Evolutionary conservation across 2,113 vertebrate species (phyloP).

Genomic region (Pelecanus crispus): DNA sequence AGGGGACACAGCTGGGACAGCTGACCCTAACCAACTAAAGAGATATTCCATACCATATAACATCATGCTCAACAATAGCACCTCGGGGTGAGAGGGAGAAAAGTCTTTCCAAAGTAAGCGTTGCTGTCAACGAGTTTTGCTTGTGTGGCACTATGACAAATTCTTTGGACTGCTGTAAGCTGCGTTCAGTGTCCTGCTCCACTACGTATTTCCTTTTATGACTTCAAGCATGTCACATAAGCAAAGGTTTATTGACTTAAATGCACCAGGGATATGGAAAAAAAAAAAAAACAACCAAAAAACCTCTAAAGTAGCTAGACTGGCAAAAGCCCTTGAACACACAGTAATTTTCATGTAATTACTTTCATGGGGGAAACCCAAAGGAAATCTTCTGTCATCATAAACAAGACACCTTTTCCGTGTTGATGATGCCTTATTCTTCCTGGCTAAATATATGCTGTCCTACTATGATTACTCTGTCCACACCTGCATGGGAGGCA

Average conservation of each 20-base stretch:
- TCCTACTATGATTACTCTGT: background rate
- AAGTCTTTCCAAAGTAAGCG: background rate
- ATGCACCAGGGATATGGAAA: background rate
- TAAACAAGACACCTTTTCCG: background rate
- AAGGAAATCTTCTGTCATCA: background rate
- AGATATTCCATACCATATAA: background rate
- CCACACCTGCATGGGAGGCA: background rate
- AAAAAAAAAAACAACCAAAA: background rate
- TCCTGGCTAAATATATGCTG: background rate
- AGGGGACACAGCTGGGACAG: background rate
- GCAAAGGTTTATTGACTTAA: background rate
- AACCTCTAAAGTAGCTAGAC: background rate
- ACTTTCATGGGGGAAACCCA: background rate
- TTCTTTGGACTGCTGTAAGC: background rate
- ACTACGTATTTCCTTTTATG: background rate
- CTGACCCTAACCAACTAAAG: background rate
- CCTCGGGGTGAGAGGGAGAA: accelerated
- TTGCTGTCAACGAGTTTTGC: background rate
- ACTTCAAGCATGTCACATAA: background rate
- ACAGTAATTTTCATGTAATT: background rate
- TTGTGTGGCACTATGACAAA: accelerated
- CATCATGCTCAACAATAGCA: background rate
- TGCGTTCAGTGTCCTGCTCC: background rate
- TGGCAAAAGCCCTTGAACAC: background rate
- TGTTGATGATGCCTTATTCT: background rate